These are phyloP conservation scores for Sitta carolinensis DNA, from an alignment of 2,797 vertebrate species.

Conservation along the genomic window DNA sequence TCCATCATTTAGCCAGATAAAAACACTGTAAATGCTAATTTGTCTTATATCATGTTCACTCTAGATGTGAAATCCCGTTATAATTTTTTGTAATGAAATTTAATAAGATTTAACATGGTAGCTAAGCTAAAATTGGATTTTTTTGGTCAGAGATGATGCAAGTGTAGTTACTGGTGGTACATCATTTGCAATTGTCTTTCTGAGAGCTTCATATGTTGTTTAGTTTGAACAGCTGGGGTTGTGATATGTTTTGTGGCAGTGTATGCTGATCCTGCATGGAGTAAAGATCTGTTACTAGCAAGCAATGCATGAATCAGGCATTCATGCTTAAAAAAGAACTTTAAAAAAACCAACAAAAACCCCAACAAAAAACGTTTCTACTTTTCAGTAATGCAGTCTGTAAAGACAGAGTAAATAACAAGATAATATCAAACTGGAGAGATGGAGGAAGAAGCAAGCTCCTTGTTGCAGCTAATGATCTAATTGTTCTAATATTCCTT, in stretches of 20 bases:
- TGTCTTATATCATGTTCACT: not conserved
- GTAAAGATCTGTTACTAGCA: not conserved
- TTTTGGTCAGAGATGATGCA: not conserved
- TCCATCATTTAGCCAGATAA: not conserved
- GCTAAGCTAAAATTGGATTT: not conserved
- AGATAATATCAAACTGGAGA: not conserved
- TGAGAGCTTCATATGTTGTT: not conserved
- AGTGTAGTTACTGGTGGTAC: not conserved
- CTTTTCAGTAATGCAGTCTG: not conserved
- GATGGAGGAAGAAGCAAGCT: not conserved
- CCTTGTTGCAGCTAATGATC: not conserved
- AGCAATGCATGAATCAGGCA: not conserved
- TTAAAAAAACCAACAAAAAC: not conserved
- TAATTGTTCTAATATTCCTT: slow-evolving; percentile 34
- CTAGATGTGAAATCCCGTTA: not conserved
- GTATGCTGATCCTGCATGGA: not conserved
- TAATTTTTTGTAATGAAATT: not conserved
- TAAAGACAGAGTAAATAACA: not conserved
- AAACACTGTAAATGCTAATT: not conserved
- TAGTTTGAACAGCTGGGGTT: not conserved
- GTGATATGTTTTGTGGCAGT: not conserved
- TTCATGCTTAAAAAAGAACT: not conserved
- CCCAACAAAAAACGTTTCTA: not conserved
- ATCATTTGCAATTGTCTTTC: not conserved
- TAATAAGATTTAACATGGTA: not conserved